Evolutionary conservation across 2,888 invertebrate genomes (phyloP), one percentile per base, ranked within the genome.

Genomic region (Troides helena): DNA sequence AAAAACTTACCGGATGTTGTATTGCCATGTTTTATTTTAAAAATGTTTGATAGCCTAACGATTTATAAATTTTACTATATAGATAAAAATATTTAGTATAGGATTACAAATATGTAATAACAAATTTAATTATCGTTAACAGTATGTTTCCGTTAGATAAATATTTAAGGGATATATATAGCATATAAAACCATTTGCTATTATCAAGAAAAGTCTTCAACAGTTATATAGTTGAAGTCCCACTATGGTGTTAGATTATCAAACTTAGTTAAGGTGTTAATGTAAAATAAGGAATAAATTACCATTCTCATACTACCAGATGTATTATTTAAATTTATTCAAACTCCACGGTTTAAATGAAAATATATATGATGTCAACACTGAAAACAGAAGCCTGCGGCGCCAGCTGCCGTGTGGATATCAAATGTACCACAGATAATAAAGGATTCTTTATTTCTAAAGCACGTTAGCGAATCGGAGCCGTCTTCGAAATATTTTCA

Each of bases 391-490:
- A 90, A 92, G 90, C 90, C 80, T 79, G 80, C 84, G 90, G 90
- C 91, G 91, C 90, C 91, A 90, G 88, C 91, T 90, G 92, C 85
- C 81, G 80, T 70, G 71, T 74, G 73, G 80, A 85, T 90, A 89
- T 92, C 90, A 79, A 85, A 86, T 91, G 77, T 80, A 84, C 76
- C 73, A 77, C 78, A 84, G 86, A 86, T 87, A 86, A 88, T 85
- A 85, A 87, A 85, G 88, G 84, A 85, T 85, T 83, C 84, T 76
- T 88, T 89, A 88, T 85, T 85, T 85, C 82, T 85, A 89, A 88
- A 86, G 70, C 87, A 85, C 81, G 85, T 83, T 87, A 83, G 81
- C 79, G 85, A 87, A 82, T 81, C 81, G 77, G 79, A 81, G 83
- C 80, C 82, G 81, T 79, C 84, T 83, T 85, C 79, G 75, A 82